Evolutionary conservation across 2,113 vertebrate species (phyloP), one percentile per base, ranked within the genome.

Genomic region (Pomatorhinus ruficollis): DNA sequence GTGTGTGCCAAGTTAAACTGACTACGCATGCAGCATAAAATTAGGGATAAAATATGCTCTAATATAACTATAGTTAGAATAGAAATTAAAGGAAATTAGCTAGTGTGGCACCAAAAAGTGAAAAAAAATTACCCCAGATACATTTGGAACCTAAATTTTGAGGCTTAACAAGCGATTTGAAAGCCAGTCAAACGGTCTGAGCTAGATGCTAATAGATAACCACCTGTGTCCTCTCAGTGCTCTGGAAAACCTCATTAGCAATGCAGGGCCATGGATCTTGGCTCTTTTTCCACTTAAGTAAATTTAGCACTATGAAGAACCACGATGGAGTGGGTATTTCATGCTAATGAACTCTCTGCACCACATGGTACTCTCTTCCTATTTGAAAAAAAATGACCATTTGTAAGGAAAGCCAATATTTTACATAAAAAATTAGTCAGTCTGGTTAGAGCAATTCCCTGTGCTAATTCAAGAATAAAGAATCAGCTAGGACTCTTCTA

Each of bases 201-300:
- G 50, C 39, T 83, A 78, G 89, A 94, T 80, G 79, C n/a, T 90
- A 92, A 94, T 71, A 78, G 63, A 93, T 83, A 95, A 66, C 74
- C 59, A 91, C 76, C 91, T 90, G 83, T 82, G 76, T 90, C 87
- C 61, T 93, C 90, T 68, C 39, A 71, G 77, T 42, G 44, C 44
- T 90, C 75, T 90, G 83, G 30, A 95, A 93, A 77, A 39, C 52
- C 71, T 97, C 87, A 82, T 97, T 97, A 96, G 57, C 88, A 79
- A 88, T 59, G 44, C 70, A 66, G 89, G 76, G 85, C 93, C 47
- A 59, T 78, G 80, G 64, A 90, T 77, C 75, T 92, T 92, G 89
- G 87, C 66, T 97, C 19, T 50, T 92, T 91, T 94, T 93, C 72
- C 56, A 84, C 72, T 96, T 97, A 94, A 95, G 84, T 80, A 96